A percentile compares a stretch with the other conserved stretches of the same genome.
Evolutionary conservation across 2,797 vertebrate species (phyloP).

Genomic region (Protosalanx chinensis): DNA sequence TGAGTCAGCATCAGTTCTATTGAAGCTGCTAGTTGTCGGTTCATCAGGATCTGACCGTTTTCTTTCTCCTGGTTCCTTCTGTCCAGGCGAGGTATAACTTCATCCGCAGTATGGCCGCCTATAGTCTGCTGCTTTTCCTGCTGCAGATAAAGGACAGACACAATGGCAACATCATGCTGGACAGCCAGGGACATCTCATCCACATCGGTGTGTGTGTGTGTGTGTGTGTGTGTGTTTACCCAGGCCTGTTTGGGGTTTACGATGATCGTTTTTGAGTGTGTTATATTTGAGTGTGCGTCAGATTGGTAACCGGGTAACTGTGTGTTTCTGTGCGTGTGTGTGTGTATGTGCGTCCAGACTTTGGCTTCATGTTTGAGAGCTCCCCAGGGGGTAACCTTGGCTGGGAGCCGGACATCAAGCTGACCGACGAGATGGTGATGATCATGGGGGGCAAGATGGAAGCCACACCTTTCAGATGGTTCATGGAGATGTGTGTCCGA

Average conservation of each 20-base stretch:
- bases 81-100: constrained; percentile 92
- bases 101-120: constrained; percentile 95
- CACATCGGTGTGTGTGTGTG: constrained; percentile 82
- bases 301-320: background rate
- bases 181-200: constrained; percentile 92
- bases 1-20: no score
- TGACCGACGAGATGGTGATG: constrained; percentile 99
- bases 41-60: background rate
- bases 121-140: constrained; percentile 91
- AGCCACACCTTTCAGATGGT: constrained; percentile 95
- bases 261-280: background rate
- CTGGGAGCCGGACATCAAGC: constrained; percentile 98
- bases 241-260: background rate
- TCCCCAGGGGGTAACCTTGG: constrained; percentile 96
- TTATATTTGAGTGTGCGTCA: background rate
- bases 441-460: constrained; percentile 99
- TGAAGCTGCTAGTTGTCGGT: constrained; percentile 9
- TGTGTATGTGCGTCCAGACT: constrained; percentile 76
- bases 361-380: constrained; percentile 99
- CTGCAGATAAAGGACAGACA: constrained; percentile 95
- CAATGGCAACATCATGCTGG: constrained; percentile 98
- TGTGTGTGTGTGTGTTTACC: background rate
- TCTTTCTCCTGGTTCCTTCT: background rate
- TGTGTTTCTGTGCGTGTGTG: constrained; percentile 28
- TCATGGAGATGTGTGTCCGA: constrained; percentile 98